Conservation (phyloP, 2,888 invertebrate genomes). For the Fragum sueziense region DNA sequence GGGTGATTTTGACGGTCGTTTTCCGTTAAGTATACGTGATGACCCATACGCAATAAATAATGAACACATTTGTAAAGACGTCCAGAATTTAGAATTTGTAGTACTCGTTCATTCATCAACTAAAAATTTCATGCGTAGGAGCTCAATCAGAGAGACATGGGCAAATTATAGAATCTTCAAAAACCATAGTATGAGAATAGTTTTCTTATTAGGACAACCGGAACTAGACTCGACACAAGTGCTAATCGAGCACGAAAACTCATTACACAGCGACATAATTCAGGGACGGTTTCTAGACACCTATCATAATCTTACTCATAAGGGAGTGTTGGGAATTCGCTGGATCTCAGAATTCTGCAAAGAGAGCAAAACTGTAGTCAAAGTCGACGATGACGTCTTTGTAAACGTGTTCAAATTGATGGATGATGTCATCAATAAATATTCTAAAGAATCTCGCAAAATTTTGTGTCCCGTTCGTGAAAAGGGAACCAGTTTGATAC, state of each 20-base stretch:
- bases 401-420: slow-evolving; percentile 72
- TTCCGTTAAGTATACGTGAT: slow-evolving; percentile 65
- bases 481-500: slow-evolving; percentile 69
- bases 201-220: slow-evolving; percentile 71
- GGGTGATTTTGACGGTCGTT: background rate
- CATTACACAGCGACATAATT: slow-evolving; percentile 70
- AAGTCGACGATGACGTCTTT: slow-evolving; percentile 76
- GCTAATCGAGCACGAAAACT: slow-evolving; percentile 69
- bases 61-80: slow-evolving; percentile 61
- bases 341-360: slow-evolving; percentile 72
- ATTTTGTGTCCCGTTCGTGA: slow-evolving; percentile 69
- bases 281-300: slow-evolving; percentile 73
- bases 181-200: slow-evolving; percentile 61
- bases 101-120: slow-evolving; percentile 71
- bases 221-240: slow-evolving; percentile 59
- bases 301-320: slow-evolving; percentile 73
- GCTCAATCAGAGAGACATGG: slow-evolving; percentile 72
- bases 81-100: slow-evolving; percentile 61
- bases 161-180: slow-evolving; percentile 65
- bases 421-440: slow-evolving; percentile 62
- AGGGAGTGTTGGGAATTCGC: slow-evolving; percentile 71
- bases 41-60: slow-evolving; percentile 70
- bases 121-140: slow-evolving; percentile 65
- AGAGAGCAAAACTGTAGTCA: slow-evolving; percentile 67
- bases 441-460: slow-evolving; percentile 54